phyloP scores from a whole-genome alignment of 2,888 invertebrate genomes.

The Brachylomia viminalis region DNA sequence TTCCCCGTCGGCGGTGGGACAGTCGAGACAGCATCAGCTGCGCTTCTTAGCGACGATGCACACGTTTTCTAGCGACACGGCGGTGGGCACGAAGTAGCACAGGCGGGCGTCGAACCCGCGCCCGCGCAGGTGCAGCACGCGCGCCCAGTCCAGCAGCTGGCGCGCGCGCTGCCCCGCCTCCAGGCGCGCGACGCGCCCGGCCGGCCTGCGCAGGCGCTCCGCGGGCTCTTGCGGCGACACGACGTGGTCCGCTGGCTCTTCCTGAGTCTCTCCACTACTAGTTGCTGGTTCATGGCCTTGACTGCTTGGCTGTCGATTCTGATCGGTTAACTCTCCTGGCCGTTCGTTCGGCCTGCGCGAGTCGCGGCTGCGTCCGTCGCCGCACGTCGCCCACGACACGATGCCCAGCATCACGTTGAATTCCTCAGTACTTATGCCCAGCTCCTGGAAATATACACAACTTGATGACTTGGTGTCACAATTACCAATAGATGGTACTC shows the following conservation, averaged over 20 bases:
- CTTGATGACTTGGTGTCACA: not conserved
- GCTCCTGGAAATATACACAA: conserved; percentile 78
- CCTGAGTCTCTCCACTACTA: not conserved
- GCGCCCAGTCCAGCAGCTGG: conserved; percentile 94
- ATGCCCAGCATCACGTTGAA: conserved; percentile 95
- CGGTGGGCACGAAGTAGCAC: conserved; percentile 91
- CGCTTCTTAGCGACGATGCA: conserved; percentile 92
- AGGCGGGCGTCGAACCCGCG: conserved; percentile 91
- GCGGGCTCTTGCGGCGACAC: not conserved
- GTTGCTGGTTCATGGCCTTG: not conserved
- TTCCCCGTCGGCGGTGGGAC: not conserved
- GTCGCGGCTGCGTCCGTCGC: conserved; percentile 91
- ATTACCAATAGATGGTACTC: no score
- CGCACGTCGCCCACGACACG: conserved; percentile 97
- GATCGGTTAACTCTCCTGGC: not conserved
- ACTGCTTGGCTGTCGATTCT: not conserved
- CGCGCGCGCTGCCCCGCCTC: conserved; percentile 95
- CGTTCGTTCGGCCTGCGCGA: conserved; percentile 2
- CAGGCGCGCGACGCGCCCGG: conserved; percentile 63
- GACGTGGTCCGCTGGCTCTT: not conserved
- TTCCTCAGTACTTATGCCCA: conserved; percentile 91
- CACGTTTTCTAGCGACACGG: conserved; percentile 94
- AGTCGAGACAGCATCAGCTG: conserved; percentile 7
- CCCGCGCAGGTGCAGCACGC: conserved; percentile 91
- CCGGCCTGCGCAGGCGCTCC: no score